Evolutionary conservation across 53 echinoderm and acorn worm genomes (phyloP).

Genomic region (Apostichopus leukothele): DNA sequence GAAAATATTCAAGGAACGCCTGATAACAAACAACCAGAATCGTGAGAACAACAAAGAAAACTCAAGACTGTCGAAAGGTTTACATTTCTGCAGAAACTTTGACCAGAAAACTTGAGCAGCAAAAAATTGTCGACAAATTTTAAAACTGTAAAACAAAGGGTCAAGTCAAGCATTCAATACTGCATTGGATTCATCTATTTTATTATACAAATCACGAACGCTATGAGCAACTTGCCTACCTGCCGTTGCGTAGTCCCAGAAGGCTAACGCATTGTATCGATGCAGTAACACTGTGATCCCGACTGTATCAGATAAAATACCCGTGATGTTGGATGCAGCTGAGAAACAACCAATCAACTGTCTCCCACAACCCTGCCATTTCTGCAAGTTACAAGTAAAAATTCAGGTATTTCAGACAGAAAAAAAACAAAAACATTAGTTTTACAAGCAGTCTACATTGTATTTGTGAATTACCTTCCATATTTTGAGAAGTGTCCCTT

Average conservation of each 20-base stretch:
- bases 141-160: no score
- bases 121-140: background rate
- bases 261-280: conserved; percentile 73
- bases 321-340: conserved; percentile 95
- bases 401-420: no score
- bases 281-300: conserved; percentile 77
- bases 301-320: conserved; percentile 75
- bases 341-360: conserved; percentile 97
- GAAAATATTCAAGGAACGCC: no score
- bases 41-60: no score
- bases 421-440: no score
- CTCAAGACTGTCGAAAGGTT: no score
- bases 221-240: conserved; percentile 45
- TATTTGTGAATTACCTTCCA: no score
- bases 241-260: conserved; percentile 98
- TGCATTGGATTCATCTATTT: background rate
- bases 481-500: no score
- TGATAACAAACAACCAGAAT: no score
- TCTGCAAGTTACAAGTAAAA: conserved; percentile 39
- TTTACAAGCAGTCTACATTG: no score
- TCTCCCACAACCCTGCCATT: conserved; percentile 66
- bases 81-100: no score
- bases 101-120: background rate
- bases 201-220: no score
- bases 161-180: background rate